Percentiles rank a stretch among this genome's conserved stretches.
These are phyloP conservation scores for Lepetodrilus schrolli DNA, from an alignment of 2,888 invertebrate species.

Conservation along the genomic window DNA sequence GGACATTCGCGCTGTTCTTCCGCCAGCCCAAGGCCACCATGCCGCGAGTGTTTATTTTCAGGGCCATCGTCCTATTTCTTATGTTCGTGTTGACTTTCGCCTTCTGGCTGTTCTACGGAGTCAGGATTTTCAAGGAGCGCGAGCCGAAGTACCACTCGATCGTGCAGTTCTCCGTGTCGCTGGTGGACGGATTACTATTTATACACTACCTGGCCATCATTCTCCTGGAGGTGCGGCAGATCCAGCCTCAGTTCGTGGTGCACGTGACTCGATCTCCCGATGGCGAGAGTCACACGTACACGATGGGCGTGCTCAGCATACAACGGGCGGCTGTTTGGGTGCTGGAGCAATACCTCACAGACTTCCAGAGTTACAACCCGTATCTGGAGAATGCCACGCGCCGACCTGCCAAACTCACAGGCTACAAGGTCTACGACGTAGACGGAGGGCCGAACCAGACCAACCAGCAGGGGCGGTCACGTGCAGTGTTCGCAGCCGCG, in stretches of 20 bases:
- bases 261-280: slow-evolving; percentile 92
- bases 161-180: slow-evolving; percentile 92
- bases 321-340: slow-evolving; percentile 96
- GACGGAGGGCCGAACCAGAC: slow-evolving; percentile 79
- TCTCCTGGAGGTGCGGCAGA: slow-evolving; percentile 92
- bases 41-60: slow-evolving; percentile 92
- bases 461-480: slow-evolving; percentile 63
- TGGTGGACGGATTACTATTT: slow-evolving; percentile 94
- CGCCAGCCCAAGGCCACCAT: slow-evolving; percentile 88
- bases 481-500: slow-evolving; percentile 80
- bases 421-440: slow-evolving; percentile 94
- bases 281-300: slow-evolving; percentile 90
- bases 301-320: slow-evolving; percentile 83
- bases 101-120: slow-evolving; percentile 98
- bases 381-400: slow-evolving; percentile 78
- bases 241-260: slow-evolving; percentile 86
- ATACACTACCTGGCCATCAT: slow-evolving; percentile 95
- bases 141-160: slow-evolving; percentile 83
- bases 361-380: slow-evolving; percentile 97
- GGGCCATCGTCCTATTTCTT: slow-evolving; percentile 90
- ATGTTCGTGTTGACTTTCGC: slow-evolving; percentile 94
- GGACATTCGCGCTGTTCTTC: slow-evolving; percentile 94
- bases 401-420: slow-evolving; percentile 63
- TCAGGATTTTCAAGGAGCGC: slow-evolving; percentile 81
- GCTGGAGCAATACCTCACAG: slow-evolving; percentile 93